Evolutionary conservation across 1,140 invertebrate genomes (phyloP), one percentile per base, ranked within the genome.

Genomic region (Orius insidiosus): DNA sequence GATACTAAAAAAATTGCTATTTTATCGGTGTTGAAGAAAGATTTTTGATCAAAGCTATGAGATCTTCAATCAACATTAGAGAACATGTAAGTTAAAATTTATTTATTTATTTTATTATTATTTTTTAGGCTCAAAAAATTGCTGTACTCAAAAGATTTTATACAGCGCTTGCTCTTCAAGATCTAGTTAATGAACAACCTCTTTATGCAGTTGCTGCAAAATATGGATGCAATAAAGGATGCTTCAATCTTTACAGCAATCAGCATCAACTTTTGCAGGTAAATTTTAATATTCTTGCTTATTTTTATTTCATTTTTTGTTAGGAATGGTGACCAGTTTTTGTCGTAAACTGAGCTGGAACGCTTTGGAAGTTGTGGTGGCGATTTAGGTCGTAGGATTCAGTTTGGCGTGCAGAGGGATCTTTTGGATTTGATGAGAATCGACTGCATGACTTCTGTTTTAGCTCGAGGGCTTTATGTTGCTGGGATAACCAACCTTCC

Each of bases 221-320:
- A 58, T 98, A 80, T 61, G 75, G 75, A 41, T 87, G 85, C 59
- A 77, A 79, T 48, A 75, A 88, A 52, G 94, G 93, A 76, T 88
- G 63, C 58, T 86, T 3, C 94, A 98, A 67, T 79, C 83, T 52
- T 67, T 98, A 18, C 94, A 98, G 64, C 89, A 96, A 60, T 79
- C 83, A 40, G 80, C 92, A n/a, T 78, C 92, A 19, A 93, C 89
- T 18, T 96, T 96, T 76, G 88, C 94, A 43, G 92, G 90, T 77
- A 71, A 63, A 58, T 58, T 56, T n/a, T n/a, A n/a, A n/a, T n/a
- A n/a, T n/a, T n/a, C 11, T n/a, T 10, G 14, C 14, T 39, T 37
- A 15, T 35, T 16, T 18, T 39, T 31, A 19, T 15, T 8, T 46
- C 35, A 36, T 34, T 16, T 39, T 45, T 43, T 9, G 45, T 5